Evolutionary conservation across 2,113 vertebrate genomes (phyloP).

Genomic region (Phrynosoma platyrhinos): DNA sequence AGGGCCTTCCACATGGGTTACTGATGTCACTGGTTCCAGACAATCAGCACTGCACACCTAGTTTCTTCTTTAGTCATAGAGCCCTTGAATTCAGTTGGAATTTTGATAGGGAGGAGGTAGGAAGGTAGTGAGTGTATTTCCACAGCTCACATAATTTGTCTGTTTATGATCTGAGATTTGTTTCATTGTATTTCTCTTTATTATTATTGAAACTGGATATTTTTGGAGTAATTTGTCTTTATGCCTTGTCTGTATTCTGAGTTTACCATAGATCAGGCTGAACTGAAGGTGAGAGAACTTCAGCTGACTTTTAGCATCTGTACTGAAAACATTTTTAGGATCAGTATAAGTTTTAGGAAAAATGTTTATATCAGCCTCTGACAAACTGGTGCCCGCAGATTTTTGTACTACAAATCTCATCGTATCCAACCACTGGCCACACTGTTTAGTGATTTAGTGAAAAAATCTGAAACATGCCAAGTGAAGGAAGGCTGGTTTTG

Average conservation of each 20-base stretch:
- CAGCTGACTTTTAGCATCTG: neutral
- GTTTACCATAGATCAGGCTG: neutral
- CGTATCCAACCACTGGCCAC: too few species aligned
- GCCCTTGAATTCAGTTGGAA: neutral
- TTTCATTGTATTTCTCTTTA: neutral
- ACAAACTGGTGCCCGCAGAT: too few species aligned
- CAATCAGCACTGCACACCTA: neutral
- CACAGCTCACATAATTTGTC: neutral
- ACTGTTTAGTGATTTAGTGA: too few species aligned
- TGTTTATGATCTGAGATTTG: neutral
- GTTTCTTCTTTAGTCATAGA: neutral
- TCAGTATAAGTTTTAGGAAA: neutral
- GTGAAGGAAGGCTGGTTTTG: too few species aligned
- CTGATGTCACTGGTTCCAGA: neutral
- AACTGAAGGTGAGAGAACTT: neutral
- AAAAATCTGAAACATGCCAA: too few species aligned
- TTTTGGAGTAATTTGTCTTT: neutral
- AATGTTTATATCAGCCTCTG: neutral
- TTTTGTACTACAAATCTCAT: too few species aligned
- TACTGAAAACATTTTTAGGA: neutral
- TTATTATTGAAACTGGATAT: conserved; percentile 18
- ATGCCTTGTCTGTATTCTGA: neutral
- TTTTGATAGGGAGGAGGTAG: neutral
- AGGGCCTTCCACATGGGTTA: neutral
- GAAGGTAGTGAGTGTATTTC: neutral